phyloP scores from a whole-genome alignment of 2,888 invertebrate species.

The Amorpha juglandis region DNA sequence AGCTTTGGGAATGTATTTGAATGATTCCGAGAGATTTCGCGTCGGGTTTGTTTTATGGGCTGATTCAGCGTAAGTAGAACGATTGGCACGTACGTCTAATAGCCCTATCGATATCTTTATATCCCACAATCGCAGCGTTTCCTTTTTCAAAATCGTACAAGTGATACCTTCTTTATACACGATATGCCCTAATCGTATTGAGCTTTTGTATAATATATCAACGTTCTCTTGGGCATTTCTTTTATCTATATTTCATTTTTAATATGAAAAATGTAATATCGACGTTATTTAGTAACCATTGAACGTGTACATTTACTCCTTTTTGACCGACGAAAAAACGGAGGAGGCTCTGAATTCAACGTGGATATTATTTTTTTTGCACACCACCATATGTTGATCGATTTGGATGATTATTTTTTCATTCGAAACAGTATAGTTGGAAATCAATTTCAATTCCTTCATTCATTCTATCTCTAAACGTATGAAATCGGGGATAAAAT shows the following conservation, averaged over 20 bases:
- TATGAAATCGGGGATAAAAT: no score
- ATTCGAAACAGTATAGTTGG: no score
- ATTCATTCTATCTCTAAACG: no score
- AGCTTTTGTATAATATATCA: constrained; percentile 3
- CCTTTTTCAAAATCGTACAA: constrained; percentile 6
- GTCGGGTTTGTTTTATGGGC: constrained; percentile 56
- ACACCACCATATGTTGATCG: no score
- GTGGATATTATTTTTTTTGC: no score
- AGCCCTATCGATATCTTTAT: constrained; percentile 57
- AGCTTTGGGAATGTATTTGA: constrained; percentile 45
- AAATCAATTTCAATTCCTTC: no score
- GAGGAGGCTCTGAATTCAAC: no score
- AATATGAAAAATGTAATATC: neutral
- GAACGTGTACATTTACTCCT: neutral
- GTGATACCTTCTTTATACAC: constrained; percentile 11
- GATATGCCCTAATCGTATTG: constrained; percentile 8
- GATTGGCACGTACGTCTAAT: constrained; percentile 68
- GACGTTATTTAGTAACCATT: neutral
- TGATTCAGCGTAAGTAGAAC: constrained; percentile 63
- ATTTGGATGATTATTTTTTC: no score
- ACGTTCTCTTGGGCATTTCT: neutral
- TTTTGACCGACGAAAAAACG: no score
- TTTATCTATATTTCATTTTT: constrained; percentile 12
- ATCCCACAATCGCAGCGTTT: constrained; percentile 35
- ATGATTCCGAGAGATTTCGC: constrained; percentile 54